These are phyloP conservation scores for Erebia aethiops DNA, from an alignment of 2,888 invertebrate genomes.

Conservation along the genomic window DNA sequence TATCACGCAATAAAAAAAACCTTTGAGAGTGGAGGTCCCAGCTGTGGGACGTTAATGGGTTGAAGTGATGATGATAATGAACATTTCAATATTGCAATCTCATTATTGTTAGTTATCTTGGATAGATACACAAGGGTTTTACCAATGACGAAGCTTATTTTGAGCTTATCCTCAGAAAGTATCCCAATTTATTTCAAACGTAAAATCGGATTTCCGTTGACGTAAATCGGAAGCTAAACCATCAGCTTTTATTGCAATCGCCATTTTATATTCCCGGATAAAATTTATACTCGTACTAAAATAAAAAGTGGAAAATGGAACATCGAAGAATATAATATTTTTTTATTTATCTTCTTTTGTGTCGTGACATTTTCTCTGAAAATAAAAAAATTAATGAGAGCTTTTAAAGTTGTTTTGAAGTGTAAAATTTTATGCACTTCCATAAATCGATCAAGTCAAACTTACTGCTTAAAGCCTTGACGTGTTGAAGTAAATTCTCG, in stretches of 20 bases:
- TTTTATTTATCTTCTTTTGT: neutral
- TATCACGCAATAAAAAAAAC: too few species aligned
- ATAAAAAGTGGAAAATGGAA: neutral
- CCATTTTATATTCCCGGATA: neutral
- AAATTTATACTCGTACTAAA: neutral
- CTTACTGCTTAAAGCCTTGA: constrained; percentile 37
- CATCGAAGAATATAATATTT: neutral
- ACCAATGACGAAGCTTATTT: neutral
- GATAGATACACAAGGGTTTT: too few species aligned
- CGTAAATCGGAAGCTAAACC: constrained; percentile 7
- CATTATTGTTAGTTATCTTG: too few species aligned
- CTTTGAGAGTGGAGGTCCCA: too few species aligned
- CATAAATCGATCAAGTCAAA: neutral
- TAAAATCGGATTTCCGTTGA: neutral
- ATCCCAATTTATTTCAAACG: constrained; percentile 12
- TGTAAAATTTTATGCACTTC: neutral
- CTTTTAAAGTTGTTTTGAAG: neutral
- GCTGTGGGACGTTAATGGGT: too few species aligned
- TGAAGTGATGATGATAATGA: too few species aligned
- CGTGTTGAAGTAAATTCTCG: constrained; percentile 40
- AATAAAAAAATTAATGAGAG: neutral
- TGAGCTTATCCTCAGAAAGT: neutral
- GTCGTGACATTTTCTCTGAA: constrained; percentile 11
- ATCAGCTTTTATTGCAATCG: constrained; percentile 3
- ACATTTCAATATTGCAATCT: too few species aligned